Evolutionary conservation across 2,888 invertebrate genomes (phyloP).

Genomic region (Calliphora vomitoria): DNA sequence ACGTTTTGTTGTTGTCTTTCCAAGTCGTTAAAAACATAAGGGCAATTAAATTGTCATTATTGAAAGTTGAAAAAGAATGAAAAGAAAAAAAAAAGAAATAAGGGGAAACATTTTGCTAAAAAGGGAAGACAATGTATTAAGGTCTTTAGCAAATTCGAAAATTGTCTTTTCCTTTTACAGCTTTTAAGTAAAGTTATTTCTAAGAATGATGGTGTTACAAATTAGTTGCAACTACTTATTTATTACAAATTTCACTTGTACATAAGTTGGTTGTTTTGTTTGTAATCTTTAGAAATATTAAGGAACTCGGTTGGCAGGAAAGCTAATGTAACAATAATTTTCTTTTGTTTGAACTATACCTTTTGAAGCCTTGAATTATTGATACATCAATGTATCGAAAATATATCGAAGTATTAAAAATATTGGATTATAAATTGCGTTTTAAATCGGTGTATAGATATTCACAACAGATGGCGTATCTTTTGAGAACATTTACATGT

Average conservation of each 20-base stretch:
- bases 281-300: too few relatives aligned
- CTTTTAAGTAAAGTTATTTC: constrained; percentile 1
- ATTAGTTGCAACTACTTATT: constrained; percentile 9
- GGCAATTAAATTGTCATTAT: constrained; percentile 72
- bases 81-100: not conserved
- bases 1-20: constrained; percentile 45
- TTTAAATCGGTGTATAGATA: too few relatives aligned
- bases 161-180: not conserved
- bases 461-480: too few relatives aligned
- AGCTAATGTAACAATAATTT: too few relatives aligned
- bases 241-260: not conserved
- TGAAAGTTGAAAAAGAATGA: constrained; percentile 31
- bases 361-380: too few relatives aligned
- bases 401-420: too few relatives aligned
- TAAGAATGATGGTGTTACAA: not conserved
- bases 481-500: too few relatives aligned
- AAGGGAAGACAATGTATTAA: constrained; percentile 11
- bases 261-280: too few relatives aligned
- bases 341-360: too few relatives aligned
- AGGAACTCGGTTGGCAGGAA: too few relatives aligned
- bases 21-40: constrained; percentile 69
- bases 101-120: not conserved
- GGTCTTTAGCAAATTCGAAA: not conserved
- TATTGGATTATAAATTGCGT: too few relatives aligned
- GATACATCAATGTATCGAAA: too few relatives aligned